Evolutionary conservation across 1,140 invertebrate species (phyloP).

Genomic region (Saccostrea cuccullata): DNA sequence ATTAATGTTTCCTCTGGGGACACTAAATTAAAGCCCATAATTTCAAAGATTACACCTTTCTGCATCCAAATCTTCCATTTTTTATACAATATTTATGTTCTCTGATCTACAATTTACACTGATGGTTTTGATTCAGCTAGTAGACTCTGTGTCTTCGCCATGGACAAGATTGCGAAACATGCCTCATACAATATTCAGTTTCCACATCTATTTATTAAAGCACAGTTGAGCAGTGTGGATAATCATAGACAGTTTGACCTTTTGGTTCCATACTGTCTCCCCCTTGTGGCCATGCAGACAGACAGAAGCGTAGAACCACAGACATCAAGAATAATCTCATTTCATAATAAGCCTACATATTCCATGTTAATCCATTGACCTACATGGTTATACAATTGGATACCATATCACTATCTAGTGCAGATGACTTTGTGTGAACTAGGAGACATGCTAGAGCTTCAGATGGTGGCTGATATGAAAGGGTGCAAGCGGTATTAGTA

Average conservation of each 20-base stretch:
- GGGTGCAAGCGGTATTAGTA: too few species aligned
- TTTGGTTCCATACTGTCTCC: neutral
- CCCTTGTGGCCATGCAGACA: neutral
- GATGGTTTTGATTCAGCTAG: neutral
- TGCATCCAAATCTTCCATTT: neutral
- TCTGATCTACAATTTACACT: neutral
- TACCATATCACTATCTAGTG: too few species aligned
- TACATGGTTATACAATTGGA: neutral
- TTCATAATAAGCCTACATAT: neutral
- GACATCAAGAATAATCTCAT: neutral
- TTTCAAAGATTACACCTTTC: neutral
- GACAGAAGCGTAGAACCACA: neutral
- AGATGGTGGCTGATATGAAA: too few species aligned
- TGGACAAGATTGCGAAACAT: neutral
- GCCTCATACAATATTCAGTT: constrained; percentile 24
- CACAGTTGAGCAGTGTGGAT: neutral
- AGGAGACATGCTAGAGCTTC: too few species aligned
- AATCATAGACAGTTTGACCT: neutral
- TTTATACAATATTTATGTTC: neutral
- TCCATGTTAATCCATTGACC: neutral
- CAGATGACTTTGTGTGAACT: too few species aligned
- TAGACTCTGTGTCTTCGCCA: neutral
- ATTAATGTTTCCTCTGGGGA: neutral
- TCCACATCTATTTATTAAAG: neutral
- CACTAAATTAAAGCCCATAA: neutral